phyloP scores from a whole-genome alignment of 2,888 invertebrate species.

The Melangyna quadrimaculata region DNA sequence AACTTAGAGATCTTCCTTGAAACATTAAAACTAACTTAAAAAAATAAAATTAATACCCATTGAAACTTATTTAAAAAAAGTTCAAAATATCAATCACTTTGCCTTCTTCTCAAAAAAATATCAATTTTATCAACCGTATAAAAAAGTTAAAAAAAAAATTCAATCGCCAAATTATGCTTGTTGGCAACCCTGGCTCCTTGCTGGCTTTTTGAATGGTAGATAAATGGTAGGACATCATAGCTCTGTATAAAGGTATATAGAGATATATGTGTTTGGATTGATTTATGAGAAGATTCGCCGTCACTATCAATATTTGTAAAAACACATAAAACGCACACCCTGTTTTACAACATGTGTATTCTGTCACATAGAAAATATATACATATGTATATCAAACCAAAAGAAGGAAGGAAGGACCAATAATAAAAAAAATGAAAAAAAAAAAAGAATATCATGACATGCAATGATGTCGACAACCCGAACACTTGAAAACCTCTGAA shows the following conservation, averaged over 20 bases:
- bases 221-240: background rate
- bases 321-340: constrained; percentile 36
- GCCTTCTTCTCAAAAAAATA: too few relatives aligned
- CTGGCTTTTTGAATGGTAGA: constrained; percentile 3
- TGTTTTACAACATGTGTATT: constrained; percentile 29
- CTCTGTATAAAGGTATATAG: background rate
- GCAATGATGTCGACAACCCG: constrained; percentile 46
- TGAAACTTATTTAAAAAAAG: too few relatives aligned
- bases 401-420: background rate
- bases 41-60: too few relatives aligned
- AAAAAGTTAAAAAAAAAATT: too few relatives aligned
- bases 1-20: too few relatives aligned
- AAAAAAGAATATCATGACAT: constrained; percentile 55
- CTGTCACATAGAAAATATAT: constrained; percentile 41
- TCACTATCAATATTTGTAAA: constrained; percentile 58
- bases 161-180: too few relatives aligned
- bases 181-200: background rate
- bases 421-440: too few relatives aligned
- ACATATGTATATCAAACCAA: too few relatives aligned
- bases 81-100: too few relatives aligned
- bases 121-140: too few relatives aligned
- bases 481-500: constrained; percentile 46
- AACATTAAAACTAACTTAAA: too few relatives aligned
- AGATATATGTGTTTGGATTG: constrained; percentile 52
- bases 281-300: constrained; percentile 61